These are phyloP conservation scores for Gallinago solitaria DNA, from an alignment of 2,797 vertebrate species.

Conservation along the genomic window DNA sequence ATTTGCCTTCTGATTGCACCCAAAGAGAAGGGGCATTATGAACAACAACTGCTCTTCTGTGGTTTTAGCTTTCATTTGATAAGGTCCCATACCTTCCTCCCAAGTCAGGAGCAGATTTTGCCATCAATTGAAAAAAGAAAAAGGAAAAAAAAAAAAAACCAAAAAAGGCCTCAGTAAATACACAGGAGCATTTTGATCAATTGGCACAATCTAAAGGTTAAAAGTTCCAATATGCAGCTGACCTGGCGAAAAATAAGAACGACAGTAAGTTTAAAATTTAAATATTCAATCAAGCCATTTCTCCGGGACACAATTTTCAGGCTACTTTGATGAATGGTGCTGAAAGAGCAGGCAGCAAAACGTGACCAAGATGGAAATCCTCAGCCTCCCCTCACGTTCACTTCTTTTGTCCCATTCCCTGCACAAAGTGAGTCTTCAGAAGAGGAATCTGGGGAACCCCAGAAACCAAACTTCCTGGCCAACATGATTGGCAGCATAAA, in stretches of 20 bases:
- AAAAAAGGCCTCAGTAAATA: not conserved
- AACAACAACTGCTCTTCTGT: not conserved
- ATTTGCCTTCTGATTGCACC: not conserved
- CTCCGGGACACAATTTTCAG: not conserved
- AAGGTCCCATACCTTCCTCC: not conserved
- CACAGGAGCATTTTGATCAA: not conserved
- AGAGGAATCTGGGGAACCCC: not conserved
- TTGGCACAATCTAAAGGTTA: not conserved
- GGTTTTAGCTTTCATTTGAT: not conserved
- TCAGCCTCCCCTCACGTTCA: not conserved
- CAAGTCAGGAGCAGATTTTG: not conserved
- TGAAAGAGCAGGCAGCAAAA: not conserved
- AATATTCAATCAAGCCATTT: not conserved
- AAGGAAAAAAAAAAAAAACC: not conserved
- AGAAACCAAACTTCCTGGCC: not conserved
- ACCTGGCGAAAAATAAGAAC: not conserved
- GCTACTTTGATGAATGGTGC: not conserved
- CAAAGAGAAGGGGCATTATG: not conserved
- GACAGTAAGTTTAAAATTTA: not conserved
- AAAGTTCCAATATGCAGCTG: not conserved
- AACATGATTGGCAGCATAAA: not conserved
- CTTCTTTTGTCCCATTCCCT: not conserved
- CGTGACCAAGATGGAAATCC: not conserved
- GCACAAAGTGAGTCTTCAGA: not conserved
- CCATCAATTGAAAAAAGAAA: not conserved